Base-by-base conservation (phyloP, 2,113 vertebrate genomes). In the Trichomycterus rosablanca region DNA sequence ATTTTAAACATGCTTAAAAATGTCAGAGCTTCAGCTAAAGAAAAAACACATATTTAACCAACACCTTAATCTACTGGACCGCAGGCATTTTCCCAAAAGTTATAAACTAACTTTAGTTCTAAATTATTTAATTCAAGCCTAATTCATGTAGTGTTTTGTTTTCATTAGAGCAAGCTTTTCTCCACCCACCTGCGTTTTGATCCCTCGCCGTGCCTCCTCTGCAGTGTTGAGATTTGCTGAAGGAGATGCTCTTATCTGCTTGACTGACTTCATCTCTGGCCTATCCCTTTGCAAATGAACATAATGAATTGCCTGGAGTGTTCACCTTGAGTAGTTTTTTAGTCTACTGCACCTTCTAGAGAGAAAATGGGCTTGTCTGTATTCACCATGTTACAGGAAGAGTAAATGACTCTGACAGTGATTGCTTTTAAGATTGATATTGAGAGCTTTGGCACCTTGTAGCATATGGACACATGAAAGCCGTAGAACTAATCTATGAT, bases 291-390 rank as follows among this genome's bases (percentile, higher is more conserved):
- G 19, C 62, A 65, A 56, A 65, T 48, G 52, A 55, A 56, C 52
- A 46, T 65, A 56, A 56, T 65, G 62, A 55, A 39, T 55, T 64
- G 51, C 52, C 28, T 56, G 32, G 43, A 64, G 62, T 26, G 26
- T 56, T 64, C 62, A 46, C 51, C 30, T 37, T 32, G 16, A 32
- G 52, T 48, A 22, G 28, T 56, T 48, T 56, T 65, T 43, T 52
- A 65, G 52, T 57, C 23, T 55, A 30, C 52, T 22, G 22, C 43
- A 19, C 43, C 51, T 65, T 30, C 42, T 8, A 16, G 30, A 24
- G 42, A 45, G 40, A 45, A 64, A 55, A 55, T 55, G 42, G 22
- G 52, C 51, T 28, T 8, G 42, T 65, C 42, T 19, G 51, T 55
- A 56, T 56, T 65, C 52, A 37, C 40, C 22, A 35, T n/a, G 35